phyloP scores from a whole-genome alignment of 2,797 vertebrate genomes.

The Pantherophis vulpinus region DNA sequence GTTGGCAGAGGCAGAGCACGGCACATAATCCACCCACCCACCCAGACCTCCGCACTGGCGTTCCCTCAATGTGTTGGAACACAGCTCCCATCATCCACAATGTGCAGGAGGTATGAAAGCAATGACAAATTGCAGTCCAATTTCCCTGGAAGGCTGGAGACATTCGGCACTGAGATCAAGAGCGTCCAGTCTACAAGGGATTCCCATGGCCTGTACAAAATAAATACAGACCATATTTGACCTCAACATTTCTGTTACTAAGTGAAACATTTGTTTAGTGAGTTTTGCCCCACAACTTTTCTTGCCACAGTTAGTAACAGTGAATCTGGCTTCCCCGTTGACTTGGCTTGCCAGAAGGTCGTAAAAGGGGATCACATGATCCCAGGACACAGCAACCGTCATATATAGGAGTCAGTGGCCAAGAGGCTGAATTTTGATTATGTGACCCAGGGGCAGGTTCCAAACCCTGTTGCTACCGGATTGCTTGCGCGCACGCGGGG shows the following conservation, averaged over 20 bases:
- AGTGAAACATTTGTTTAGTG: background rate
- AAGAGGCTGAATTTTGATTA: too few species aligned
- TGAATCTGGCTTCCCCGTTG: too few species aligned
- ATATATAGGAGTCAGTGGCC: too few species aligned
- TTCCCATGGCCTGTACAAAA: background rate
- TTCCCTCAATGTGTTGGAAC: background rate
- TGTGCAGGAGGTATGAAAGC: background rate
- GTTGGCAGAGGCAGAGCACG: slow-evolving; percentile 28
- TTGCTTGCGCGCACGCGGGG: too few species aligned
- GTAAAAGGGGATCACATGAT: too few species aligned
- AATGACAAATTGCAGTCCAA: background rate
- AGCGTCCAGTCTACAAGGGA: background rate
- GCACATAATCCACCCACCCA: background rate
- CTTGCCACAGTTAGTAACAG: background rate
- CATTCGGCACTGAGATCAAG: background rate
- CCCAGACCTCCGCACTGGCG: background rate
- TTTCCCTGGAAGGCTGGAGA: background rate
- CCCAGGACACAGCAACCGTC: too few species aligned
- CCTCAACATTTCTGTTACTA: background rate
- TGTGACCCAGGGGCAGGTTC: too few species aligned
- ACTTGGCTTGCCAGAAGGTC: too few species aligned
- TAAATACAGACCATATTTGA: background rate
- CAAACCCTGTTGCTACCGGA: too few species aligned
- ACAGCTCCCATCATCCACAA: background rate
- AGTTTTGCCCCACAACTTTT: background rate